Base-by-base conservation (phyloP, 2,113 vertebrate species). In the Equus przewalskii region DNA sequence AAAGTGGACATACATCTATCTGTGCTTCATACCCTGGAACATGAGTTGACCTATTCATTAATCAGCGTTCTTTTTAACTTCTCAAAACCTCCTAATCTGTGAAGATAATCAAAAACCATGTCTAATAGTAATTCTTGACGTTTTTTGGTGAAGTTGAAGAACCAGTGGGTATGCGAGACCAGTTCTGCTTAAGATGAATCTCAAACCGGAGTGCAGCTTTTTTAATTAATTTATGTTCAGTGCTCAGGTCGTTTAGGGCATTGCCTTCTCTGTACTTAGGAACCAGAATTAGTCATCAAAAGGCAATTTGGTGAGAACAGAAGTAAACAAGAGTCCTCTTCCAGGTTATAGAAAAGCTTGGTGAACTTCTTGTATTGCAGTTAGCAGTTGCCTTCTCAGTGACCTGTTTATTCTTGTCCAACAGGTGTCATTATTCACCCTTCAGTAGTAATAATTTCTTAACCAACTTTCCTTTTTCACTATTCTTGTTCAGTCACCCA, bases 91-190 rank as follows among this genome's bases (percentile, higher is more conserved):
- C 49, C 85, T 70, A 33, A 80, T 86, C 30, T 70, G 70, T 94
- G 58, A 49, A 89, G 70, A 16, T 69, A 73, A 95, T 86, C 33
- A 69, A 90, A 95, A 73, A 36, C 21, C 67, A 94, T 60, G 54
- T 64, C 26, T 86, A 82, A 65, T 69, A 85, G 30, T 89, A 62
- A 72, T 78, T 96, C 85, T 93, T 79, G 33, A 86, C 7, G 19
- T 83, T 88, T 41, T 79, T 80, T 92, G 79, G 16, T 91, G 65
- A 84, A 64, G 44, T 64, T 90, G 81, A 94, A 41, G 33, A 92
- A 87, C 9, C 13, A 41, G 18, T 91, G 21, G 28, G 51, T 88
- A 11, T 79, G 19, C 21, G 58, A 72, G 54, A 60, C n/a, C 33
- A 67, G 21, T 51, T 90, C 21, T 78, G 62, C 64, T 65, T 60